phyloP scores from a whole-genome alignment of 2,797 vertebrate genomes.

The Acestrorhynchus altus region DNA sequence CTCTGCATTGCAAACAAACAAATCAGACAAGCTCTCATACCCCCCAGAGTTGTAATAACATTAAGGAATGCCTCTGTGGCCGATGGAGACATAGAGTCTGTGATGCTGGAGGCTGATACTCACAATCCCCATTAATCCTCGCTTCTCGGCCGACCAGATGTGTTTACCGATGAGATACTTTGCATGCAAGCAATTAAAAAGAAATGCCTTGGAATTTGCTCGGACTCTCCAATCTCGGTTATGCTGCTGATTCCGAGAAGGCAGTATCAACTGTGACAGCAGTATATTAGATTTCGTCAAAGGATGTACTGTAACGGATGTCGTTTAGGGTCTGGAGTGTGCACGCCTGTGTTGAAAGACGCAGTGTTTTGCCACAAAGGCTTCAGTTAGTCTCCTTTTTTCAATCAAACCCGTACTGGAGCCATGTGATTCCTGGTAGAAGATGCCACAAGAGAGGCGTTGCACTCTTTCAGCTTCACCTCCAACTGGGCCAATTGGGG shows the following conservation, averaged over 20 bases:
- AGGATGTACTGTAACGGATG: slow-evolving; percentile 50
- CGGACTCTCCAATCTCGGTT: neutral
- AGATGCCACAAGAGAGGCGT: slow-evolving; percentile 39
- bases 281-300: slow-evolving; percentile 55
- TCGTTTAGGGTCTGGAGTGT: neutral
- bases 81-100: slow-evolving; percentile 33
- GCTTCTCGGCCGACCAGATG: slow-evolving; percentile 33
- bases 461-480: slow-evolving; percentile 41
- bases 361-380: slow-evolving; percentile 30
- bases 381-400: slow-evolving; percentile 22
- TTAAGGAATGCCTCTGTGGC: slow-evolving; percentile 43
- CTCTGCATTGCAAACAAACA: slow-evolving; percentile 42
- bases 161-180: neutral
- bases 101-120: slow-evolving; percentile 12
- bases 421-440: slow-evolving; percentile 47
- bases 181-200: slow-evolving; percentile 18
- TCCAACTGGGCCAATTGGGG: slow-evolving; percentile 33
- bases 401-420: slow-evolving; percentile 47
- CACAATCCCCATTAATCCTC: slow-evolving; percentile 23
- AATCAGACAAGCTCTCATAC: slow-evolving; percentile 24
- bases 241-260: neutral
- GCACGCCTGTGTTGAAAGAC: slow-evolving; percentile 37
- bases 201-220: slow-evolving; percentile 5
- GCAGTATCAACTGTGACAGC: slow-evolving; percentile 33
- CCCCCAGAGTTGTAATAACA: slow-evolving; percentile 54